These are phyloP conservation scores for Malurus leucopterus DNA, from an alignment of 2,797 vertebrate species.

Conservation along the genomic window DNA sequence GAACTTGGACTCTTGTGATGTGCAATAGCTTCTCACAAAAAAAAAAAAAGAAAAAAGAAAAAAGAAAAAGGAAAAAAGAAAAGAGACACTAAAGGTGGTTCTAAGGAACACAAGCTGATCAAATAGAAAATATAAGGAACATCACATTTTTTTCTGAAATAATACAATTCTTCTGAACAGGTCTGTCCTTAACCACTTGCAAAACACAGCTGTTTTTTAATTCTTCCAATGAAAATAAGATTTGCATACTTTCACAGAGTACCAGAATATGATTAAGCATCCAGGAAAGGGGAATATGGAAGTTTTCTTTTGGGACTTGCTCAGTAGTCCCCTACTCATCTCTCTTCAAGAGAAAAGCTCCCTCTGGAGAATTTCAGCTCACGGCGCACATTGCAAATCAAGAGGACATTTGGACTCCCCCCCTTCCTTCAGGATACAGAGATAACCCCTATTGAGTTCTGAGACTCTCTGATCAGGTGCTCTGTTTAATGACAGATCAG, in stretches of 20 bases:
- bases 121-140: background rate
- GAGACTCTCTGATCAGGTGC: background rate
- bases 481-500: background rate
- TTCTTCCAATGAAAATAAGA: background rate
- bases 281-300: background rate
- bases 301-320: background rate
- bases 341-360: background rate
- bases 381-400: background rate
- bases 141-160: background rate
- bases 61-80: background rate
- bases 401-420: accelerated
- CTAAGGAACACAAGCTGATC: background rate
- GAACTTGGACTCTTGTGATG: background rate
- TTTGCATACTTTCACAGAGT: accelerated
- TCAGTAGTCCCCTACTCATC: background rate
- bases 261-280: background rate
- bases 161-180: background rate
- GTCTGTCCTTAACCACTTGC: background rate
- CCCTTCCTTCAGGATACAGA: background rate
- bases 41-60: background rate
- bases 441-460: accelerated
- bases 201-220: background rate
- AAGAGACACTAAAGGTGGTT: background rate
- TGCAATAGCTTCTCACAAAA: background rate
- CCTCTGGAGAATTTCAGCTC: background rate